These are phyloP conservation scores for Cheirogaleus major DNA, from an alignment of 2,797 vertebrate genomes.

Conservation along the genomic window DNA sequence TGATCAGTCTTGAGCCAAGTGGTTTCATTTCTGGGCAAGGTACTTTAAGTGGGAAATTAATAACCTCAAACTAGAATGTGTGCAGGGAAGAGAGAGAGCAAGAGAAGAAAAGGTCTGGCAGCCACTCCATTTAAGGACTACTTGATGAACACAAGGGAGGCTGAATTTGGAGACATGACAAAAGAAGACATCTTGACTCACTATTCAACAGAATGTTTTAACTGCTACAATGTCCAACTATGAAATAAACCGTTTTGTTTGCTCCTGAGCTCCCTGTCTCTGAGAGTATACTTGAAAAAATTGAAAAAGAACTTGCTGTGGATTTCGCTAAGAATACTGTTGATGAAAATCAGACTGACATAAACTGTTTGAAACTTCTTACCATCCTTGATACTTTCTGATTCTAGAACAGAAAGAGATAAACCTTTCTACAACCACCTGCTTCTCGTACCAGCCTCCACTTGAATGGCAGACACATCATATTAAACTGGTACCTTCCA, in stretches of 20 bases:
- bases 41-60: not conserved
- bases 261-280: not conserved
- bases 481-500: not conserved
- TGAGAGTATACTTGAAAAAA: not conserved
- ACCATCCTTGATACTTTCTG: not conserved
- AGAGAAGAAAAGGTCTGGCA: not conserved
- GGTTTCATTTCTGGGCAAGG: constrained; percentile 1
- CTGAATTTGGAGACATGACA: not conserved
- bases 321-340: not conserved
- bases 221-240: not conserved
- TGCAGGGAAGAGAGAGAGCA: not conserved
- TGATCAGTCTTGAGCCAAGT: not conserved
- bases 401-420: not conserved
- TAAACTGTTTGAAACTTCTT: not conserved
- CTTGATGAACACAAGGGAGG: not conserved
- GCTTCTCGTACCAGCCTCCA: not conserved
- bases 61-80: not conserved
- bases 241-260: not conserved
- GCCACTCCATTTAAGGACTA: not conserved
- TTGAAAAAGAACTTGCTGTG: not conserved
- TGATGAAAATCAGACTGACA: not conserved
- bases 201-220: not conserved
- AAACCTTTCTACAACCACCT: not conserved
- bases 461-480: accelerated
- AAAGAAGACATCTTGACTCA: not conserved